Conservation (phyloP, 2,888 invertebrate species). For the Podotricha telesiphe region DNA sequence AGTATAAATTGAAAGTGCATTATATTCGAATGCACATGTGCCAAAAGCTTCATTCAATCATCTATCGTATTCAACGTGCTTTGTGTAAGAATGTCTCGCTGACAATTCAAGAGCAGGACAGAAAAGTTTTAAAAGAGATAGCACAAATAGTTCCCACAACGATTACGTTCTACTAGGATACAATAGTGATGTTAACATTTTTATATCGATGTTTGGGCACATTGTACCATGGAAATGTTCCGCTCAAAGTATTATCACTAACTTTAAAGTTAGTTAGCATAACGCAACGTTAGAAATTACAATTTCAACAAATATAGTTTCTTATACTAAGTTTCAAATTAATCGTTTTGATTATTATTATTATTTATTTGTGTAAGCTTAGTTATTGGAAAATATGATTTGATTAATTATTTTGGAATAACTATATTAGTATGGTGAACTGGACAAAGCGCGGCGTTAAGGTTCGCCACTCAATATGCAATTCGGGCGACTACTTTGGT, state of each 20-base stretch:
- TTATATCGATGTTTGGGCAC: conserved; percentile 15
- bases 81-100: conserved; percentile 59
- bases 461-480: too few species aligned
- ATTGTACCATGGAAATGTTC: too few species aligned
- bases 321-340: too few species aligned
- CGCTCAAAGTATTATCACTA: not conserved
- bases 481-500: too few species aligned
- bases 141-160: conserved; percentile 77
- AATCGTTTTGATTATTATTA: too few species aligned
- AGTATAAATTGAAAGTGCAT: conserved; percentile 23
- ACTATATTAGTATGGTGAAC: too few species aligned
- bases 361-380: too few species aligned
- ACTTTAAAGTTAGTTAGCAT: not conserved
- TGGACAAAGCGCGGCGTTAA: too few species aligned
- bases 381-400: too few species aligned
- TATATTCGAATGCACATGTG: conserved; percentile 33
- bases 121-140: conserved; percentile 62
- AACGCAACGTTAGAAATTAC: not conserved
- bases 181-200: conserved; percentile 47
- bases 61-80: conserved; percentile 54
- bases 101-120: conserved; percentile 69
- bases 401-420: too few species aligned
- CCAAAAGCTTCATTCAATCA: conserved; percentile 49
- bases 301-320: not conserved
- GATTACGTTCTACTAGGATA: conserved; percentile 79